These are phyloP conservation scores for Iguana delicatissima DNA, from an alignment of 2,797 vertebrate species.

Conservation along the genomic window DNA sequence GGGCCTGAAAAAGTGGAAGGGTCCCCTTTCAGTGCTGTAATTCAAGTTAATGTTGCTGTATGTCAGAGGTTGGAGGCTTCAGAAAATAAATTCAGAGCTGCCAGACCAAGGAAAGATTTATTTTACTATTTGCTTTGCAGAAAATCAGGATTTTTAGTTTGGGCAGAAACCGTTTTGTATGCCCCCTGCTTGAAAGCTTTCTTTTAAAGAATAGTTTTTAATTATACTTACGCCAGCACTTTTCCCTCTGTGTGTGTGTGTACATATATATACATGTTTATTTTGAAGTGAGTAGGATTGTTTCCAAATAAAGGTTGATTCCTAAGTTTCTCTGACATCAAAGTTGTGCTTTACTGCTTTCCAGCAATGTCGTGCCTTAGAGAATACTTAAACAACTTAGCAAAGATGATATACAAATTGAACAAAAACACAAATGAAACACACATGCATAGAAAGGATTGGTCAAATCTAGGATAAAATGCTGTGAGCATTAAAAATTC, in stretches of 20 bases:
- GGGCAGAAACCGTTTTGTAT: neutral
- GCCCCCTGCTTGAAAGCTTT: neutral
- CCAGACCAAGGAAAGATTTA: conserved; percentile 7
- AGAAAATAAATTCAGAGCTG: conserved; percentile 5
- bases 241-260: neutral
- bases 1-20: conserved; percentile 12
- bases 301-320: neutral
- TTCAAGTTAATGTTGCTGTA: conserved; percentile 20
- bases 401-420: neutral
- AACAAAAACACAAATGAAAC: neutral
- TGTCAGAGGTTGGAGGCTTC: conserved; percentile 25
- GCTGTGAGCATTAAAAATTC: neutral
- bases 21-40: neutral
- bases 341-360: neutral
- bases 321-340: neutral
- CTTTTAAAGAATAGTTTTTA: neutral
- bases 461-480: neutral
- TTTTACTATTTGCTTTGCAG: neutral
- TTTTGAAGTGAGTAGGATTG: neutral
- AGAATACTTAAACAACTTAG: neutral
- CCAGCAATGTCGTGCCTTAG: neutral
- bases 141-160: conserved; percentile 9
- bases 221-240: neutral
- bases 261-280: neutral
- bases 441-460: neutral